Evolutionary conservation across 2,113 vertebrate species (phyloP).

Genomic region (Speoplatyrhinus poulsoni): DNA sequence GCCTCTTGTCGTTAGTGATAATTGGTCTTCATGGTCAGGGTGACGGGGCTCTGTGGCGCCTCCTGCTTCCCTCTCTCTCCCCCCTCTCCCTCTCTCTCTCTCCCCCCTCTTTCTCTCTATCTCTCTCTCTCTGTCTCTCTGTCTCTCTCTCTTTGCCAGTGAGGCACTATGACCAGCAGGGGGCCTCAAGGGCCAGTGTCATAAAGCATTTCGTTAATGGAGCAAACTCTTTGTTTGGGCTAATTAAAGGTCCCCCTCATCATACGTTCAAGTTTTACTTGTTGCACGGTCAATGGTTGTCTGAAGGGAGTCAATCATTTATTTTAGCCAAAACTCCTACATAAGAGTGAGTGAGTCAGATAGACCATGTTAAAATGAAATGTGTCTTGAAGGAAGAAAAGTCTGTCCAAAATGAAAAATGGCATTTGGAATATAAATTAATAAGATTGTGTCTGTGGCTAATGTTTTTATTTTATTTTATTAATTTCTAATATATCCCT

Average conservation of each 20-base stretch:
- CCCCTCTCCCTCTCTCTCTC: background rate
- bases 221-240: constrained; percentile 19
- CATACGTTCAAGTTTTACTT: too few species aligned
- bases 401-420: too few species aligned
- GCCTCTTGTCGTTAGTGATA: constrained; percentile 38
- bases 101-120: background rate
- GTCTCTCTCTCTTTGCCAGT: constrained; percentile 23
- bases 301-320: too few species aligned
- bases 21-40: constrained; percentile 36
- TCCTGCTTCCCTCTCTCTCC: background rate
- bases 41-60: background rate
- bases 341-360: too few species aligned
- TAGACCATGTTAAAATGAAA: too few species aligned
- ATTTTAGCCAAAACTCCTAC: too few species aligned
- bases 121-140: background rate
- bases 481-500: background rate
- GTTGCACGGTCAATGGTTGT: too few species aligned
- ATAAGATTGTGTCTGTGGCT: too few species aligned
- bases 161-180: background rate
- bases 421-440: too few species aligned
- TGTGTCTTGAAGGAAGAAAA: too few species aligned
- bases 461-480: too few species aligned
- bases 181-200: constrained; percentile 16
- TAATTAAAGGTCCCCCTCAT: constrained; percentile 10
- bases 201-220: background rate